These are phyloP conservation scores for Helicorthomorpha holstii DNA, from an alignment of 1,140 invertebrate species.

Conservation along the genomic window DNA sequence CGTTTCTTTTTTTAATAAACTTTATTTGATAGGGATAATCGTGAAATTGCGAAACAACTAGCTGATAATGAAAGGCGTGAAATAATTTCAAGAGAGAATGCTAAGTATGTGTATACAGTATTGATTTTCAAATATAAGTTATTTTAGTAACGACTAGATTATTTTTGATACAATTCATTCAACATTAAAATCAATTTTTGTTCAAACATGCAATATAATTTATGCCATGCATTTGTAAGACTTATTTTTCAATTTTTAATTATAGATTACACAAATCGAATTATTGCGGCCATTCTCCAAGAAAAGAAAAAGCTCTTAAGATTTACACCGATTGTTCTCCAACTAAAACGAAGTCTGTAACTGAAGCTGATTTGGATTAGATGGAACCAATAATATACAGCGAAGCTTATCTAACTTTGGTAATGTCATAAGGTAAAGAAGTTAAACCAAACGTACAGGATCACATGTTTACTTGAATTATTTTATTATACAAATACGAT, in stretches of 20 bases:
- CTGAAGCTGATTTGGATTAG: too few species aligned
- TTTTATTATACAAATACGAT: too few species aligned
- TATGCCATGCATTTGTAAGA: not conserved
- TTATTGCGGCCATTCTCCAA: conserved; percentile 24
- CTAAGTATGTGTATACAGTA: conserved; percentile 6
- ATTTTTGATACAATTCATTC: not conserved
- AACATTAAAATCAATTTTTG: conserved; percentile 11
- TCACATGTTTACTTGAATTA: too few species aligned
- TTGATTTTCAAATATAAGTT: not conserved
- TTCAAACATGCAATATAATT: conserved; percentile 3
- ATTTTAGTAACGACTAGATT: not conserved
- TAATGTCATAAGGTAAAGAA: too few species aligned
- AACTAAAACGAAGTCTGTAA: conserved; percentile 4
- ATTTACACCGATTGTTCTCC: conserved; percentile 43
- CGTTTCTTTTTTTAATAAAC: conserved; percentile 4
- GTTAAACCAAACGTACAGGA: too few species aligned
- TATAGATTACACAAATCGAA: conserved; percentile 19
- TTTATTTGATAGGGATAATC: conserved; percentile 37
- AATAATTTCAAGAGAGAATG: conserved; percentile 39
- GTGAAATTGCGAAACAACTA: conserved; percentile 38
- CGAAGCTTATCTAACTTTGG: too few species aligned
- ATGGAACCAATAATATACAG: too few species aligned
- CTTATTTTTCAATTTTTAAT: conserved; percentile 8
- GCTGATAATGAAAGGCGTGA: conserved; percentile 41
- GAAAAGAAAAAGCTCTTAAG: conserved; percentile 51